A percentile compares a stretch with the other conserved stretches of the same genome.
phyloP scores from a whole-genome alignment of 2,888 invertebrate species.

The Incurvaria masculella region DNA sequence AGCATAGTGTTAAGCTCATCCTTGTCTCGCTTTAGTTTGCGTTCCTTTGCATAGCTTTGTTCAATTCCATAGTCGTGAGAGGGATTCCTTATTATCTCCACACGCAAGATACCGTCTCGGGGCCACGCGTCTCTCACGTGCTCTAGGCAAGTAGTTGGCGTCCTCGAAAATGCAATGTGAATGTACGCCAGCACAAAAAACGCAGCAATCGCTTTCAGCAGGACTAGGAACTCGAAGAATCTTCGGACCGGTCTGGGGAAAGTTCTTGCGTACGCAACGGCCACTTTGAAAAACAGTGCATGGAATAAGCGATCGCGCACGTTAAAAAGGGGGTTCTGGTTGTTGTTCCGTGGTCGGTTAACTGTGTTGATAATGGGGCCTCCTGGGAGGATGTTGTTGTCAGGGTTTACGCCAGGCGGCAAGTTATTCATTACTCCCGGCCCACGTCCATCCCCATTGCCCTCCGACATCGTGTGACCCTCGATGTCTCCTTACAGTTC shows the following conservation, averaged over 20 bases:
- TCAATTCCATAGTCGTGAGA: slow-evolving; percentile 73
- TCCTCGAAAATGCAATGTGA: slow-evolving; percentile 89
- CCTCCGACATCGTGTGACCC: slow-evolving; percentile 1
- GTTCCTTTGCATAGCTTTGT: slow-evolving; percentile 81
- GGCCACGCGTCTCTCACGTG: slow-evolving; percentile 91
- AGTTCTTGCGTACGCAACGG: slow-evolving; percentile 87
- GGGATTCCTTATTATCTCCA: slow-evolving; percentile 77
- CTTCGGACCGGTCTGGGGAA: slow-evolving; percentile 82
- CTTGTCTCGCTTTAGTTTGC: slow-evolving; percentile 65
- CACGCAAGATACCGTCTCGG: slow-evolving; percentile 88
- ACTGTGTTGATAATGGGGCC: slow-evolving; percentile 53
- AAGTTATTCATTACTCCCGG: slow-evolving; percentile 40
- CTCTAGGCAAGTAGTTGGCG: slow-evolving; percentile 91
- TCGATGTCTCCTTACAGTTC: neutral
- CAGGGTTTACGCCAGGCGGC: slow-evolving; percentile 48
- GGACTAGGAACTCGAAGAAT: slow-evolving; percentile 78
- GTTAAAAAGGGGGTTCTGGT: slow-evolving; percentile 76
- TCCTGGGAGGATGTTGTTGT: slow-evolving; percentile 52
- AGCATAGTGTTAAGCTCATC: slow-evolving; percentile 58
- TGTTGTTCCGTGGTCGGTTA: slow-evolving; percentile 56
- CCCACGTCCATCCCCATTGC: slow-evolving; percentile 17
- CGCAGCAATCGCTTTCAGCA: slow-evolving; percentile 73
- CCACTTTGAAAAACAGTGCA: slow-evolving; percentile 90
- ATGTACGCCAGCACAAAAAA: slow-evolving; percentile 93
- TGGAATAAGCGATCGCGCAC: slow-evolving; percentile 92